Percentiles rank a stretch among this genome's conserved stretches.
These are phyloP conservation scores for Aplochiton taeniatus DNA, from an alignment of 2,797 vertebrate genomes.

Conservation along the genomic window DNA sequence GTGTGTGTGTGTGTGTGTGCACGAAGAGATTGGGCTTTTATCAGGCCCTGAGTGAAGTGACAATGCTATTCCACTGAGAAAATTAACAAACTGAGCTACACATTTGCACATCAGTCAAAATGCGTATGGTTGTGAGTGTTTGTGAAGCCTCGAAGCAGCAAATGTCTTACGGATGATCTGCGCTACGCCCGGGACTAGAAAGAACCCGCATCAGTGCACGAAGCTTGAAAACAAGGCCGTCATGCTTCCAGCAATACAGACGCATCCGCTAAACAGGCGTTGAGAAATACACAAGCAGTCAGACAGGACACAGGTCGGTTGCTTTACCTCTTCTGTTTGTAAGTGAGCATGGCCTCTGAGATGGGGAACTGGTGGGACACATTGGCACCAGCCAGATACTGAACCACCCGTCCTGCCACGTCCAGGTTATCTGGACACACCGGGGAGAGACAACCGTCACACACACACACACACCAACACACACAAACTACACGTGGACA, in stretches of 20 bases:
- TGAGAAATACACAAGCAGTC: not conserved
- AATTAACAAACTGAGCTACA: not conserved
- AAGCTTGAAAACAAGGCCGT: conserved; percentile 14
- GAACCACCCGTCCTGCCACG: conserved; percentile 76
- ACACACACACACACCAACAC: conserved; percentile 17
- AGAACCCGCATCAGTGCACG: conserved; percentile 13
- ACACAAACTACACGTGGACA: not conserved
- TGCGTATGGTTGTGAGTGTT: not conserved
- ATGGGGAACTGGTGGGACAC: conserved; percentile 83
- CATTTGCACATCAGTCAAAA: not conserved
- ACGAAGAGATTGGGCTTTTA: not conserved
- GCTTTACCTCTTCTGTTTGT: conserved; percentile 84
- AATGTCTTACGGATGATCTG: too few species aligned
- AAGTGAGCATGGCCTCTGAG: conserved; percentile 85
- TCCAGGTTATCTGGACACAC: conserved; percentile 76
- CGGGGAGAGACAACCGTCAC: not conserved
- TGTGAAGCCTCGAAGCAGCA: not conserved
- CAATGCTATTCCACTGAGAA: not conserved
- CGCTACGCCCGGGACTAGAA: not conserved
- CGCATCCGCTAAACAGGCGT: not conserved
- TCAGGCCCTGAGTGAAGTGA: conserved; percentile 4
- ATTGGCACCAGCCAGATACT: conserved; percentile 79
- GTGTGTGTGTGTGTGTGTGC: not conserved
- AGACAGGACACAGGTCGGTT: not conserved
- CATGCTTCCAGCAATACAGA: conserved; percentile 25